These are phyloP conservation scores for Dryobotodes eremita DNA, from an alignment of 2,888 invertebrate genomes.

Conservation along the genomic window DNA sequence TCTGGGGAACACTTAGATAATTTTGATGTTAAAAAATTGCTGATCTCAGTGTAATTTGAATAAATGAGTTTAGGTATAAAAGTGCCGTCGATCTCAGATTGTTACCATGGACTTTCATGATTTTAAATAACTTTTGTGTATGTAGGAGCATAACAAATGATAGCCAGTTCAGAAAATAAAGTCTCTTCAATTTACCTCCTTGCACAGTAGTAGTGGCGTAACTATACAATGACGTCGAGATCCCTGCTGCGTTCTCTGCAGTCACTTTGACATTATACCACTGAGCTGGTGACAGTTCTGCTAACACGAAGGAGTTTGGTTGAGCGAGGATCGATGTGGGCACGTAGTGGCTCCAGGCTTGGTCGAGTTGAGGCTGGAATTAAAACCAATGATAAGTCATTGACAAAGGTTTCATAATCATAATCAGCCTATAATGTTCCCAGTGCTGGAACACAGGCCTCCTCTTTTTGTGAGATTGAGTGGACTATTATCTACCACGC, in stretches of 20 bases:
- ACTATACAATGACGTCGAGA: slow-evolving; percentile 88
- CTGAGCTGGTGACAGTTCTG: slow-evolving; percentile 90
- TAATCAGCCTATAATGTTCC: too few relatives aligned
- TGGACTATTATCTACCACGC: too few relatives aligned
- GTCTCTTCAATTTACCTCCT: slow-evolving; percentile 82
- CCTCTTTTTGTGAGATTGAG: too few relatives aligned
- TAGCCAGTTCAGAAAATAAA: neutral
- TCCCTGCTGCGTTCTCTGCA: slow-evolving; percentile 92
- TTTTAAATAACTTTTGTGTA: neutral
- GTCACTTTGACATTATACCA: slow-evolving; percentile 92
- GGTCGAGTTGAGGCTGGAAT: slow-evolving; percentile 79
- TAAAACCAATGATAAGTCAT: neutral
- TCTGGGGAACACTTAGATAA: too few relatives aligned
- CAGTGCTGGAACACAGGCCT: too few relatives aligned
- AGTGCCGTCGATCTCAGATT: too few relatives aligned
- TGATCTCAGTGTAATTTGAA: neutral
- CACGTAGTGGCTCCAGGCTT: slow-evolving; percentile 78
- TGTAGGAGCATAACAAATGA: neutral
- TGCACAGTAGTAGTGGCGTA: slow-evolving; percentile 91
- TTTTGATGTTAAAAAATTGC: too few relatives aligned
- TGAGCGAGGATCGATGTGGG: slow-evolving; percentile 76
- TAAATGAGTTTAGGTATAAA: neutral
- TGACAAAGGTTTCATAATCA: neutral
- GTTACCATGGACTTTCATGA: too few relatives aligned
- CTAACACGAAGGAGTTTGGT: slow-evolving; percentile 85